Evolutionary conservation across 1,140 invertebrate genomes (phyloP).

Genomic region (Drosophila guanche): DNA sequence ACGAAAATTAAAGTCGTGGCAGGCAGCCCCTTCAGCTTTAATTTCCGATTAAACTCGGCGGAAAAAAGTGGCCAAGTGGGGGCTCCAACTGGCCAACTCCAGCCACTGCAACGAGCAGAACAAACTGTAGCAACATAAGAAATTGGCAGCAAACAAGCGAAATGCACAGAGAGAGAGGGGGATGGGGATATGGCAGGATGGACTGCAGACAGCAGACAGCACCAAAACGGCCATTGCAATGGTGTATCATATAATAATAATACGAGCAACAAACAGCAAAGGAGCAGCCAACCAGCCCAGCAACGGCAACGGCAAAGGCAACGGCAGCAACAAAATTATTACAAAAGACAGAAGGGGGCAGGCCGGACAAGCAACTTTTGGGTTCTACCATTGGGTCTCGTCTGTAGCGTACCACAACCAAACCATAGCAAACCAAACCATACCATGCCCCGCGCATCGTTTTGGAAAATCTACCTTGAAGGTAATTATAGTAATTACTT

Average conservation of each 20-base stretch:
- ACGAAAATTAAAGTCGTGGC: constrained; percentile 79
- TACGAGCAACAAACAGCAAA: constrained; percentile 42
- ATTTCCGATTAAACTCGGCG: constrained; percentile 75
- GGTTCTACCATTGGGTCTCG: constrained; percentile 45
- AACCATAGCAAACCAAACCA: background rate
- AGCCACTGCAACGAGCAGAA: constrained; percentile 60
- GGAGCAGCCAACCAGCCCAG: constrained; percentile 9
- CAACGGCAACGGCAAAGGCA: constrained; percentile 31
- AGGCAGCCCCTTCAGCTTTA: constrained; percentile 74
- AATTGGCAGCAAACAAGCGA: constrained; percentile 73
- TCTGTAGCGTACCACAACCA: constrained; percentile 1
- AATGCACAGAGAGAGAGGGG: constrained; percentile 23
- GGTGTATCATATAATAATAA: constrained; percentile 81
- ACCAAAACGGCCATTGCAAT: constrained; percentile 70
- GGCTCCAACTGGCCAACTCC: constrained; percentile 28
- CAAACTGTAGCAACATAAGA: constrained; percentile 73
- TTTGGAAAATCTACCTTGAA: constrained; percentile 84
- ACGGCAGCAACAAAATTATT: constrained; percentile 68
- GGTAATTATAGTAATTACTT: constrained; percentile 84
- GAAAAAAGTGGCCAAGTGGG: constrained; percentile 52
- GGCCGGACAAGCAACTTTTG: constrained; percentile 54
- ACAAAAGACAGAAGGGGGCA: constrained; percentile 63
- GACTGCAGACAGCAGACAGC: background rate
- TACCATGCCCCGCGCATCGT: constrained; percentile 71
- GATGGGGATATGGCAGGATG: background rate